These are phyloP conservation scores for Trissolcus basalis DNA, from an alignment of 1,140 invertebrate species.

Conservation along the genomic window DNA sequence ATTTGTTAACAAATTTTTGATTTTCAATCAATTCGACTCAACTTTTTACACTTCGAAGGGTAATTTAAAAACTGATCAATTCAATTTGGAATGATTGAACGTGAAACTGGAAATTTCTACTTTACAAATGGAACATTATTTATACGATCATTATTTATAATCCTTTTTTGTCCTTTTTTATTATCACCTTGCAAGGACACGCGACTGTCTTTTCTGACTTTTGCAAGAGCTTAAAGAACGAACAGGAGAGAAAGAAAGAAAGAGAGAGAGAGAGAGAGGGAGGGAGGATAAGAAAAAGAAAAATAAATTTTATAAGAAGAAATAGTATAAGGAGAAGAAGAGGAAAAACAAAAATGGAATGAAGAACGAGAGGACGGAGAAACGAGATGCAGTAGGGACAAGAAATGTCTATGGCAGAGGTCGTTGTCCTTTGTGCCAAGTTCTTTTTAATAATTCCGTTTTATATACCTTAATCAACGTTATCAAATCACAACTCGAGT, in stretches of 20 bases:
- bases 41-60: too few relatives aligned
- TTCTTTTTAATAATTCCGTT: slow-evolving; percentile 21
- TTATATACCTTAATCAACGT: not conserved
- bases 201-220: slow-evolving; percentile 48
- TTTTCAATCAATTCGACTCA: too few relatives aligned
- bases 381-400: slow-evolving; percentile 38
- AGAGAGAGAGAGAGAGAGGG: slow-evolving; percentile 22
- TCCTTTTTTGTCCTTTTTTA: slow-evolving; percentile 48
- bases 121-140: too few relatives aligned
- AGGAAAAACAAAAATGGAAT: slow-evolving; percentile 50
- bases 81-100: too few relatives aligned
- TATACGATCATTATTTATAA: slow-evolving; percentile 57
- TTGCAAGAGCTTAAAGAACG: slow-evolving; percentile 21
- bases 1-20: too few relatives aligned
- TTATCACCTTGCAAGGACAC: slow-evolving; percentile 60
- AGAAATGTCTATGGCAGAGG: slow-evolving; percentile 51
- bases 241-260: not conserved
- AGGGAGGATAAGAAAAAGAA: slow-evolving; percentile 33
- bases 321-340: slow-evolving; percentile 54
- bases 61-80: too few relatives aligned
- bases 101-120: too few relatives aligned
- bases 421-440: slow-evolving; percentile 34
- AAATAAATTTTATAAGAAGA: slow-evolving; percentile 59
- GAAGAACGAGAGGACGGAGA: slow-evolving; percentile 57
- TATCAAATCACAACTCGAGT: not conserved